phyloP scores from a whole-genome alignment of 1,140 invertebrate genomes.

The Aphelinus atriplicis region DNA sequence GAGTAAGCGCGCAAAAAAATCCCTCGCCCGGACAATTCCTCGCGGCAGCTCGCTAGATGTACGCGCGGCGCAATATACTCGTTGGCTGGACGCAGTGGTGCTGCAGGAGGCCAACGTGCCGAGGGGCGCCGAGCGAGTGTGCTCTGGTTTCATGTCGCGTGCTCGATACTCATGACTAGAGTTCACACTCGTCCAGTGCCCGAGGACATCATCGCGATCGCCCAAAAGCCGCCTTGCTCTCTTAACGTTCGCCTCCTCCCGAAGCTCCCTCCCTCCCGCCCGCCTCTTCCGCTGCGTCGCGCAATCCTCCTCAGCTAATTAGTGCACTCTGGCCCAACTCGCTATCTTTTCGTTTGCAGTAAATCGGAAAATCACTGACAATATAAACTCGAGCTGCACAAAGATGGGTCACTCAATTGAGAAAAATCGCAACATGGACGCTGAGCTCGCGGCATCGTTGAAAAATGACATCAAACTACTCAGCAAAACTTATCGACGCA shows the following conservation, averaged over 20 bases:
- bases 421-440: constrained; percentile 43
- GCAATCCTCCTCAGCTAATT: too few species aligned
- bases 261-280: too few species aligned
- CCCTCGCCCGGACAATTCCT: too few species aligned
- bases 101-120: too few species aligned
- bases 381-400: constrained; percentile 45
- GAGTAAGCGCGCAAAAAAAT: constrained; percentile 47
- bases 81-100: too few species aligned
- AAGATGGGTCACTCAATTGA: constrained; percentile 47
- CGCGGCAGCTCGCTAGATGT: too few species aligned
- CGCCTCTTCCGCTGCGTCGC: too few species aligned
- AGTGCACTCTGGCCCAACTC: too few species aligned
- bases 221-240: too few species aligned
- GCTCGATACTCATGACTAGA: constrained; percentile 58
- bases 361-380: constrained; percentile 45
- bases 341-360: constrained; percentile 46
- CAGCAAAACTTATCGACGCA: constrained; percentile 44
- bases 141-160: constrained; percentile 60
- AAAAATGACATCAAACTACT: constrained; percentile 45
- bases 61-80: too few species aligned
- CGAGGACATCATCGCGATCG: too few species aligned
- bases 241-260: too few species aligned
- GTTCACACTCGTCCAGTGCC: constrained; percentile 61
- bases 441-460: constrained; percentile 34
- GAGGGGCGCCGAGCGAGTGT: constrained; percentile 53